Evolutionary conservation across 2,797 vertebrate species (phyloP).

Genomic region (Cossypha polioptera): DNA sequence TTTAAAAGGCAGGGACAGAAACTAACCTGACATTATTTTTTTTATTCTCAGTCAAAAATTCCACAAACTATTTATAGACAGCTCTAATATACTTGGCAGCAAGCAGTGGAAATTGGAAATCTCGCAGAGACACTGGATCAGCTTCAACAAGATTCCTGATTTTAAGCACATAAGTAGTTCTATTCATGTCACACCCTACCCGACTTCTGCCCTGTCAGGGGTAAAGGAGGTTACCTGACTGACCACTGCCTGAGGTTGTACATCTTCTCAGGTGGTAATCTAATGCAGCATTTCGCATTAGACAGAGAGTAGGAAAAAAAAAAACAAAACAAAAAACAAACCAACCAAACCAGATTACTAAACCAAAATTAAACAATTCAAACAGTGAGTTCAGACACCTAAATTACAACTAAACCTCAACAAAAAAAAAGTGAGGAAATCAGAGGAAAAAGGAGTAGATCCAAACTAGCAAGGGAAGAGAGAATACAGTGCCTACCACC

Average conservation of each 20-base stretch:
- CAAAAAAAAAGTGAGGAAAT: background rate
- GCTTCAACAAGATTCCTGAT: slow-evolving; percentile 37
- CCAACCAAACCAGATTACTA: background rate
- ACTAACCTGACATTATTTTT: background rate
- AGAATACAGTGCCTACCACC: background rate
- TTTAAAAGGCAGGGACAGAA: background rate
- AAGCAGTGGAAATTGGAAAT: slow-evolving; percentile 42
- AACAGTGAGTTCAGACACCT: background rate
- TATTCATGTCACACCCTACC: background rate
- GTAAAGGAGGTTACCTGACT: background rate
- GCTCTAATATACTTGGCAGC: slow-evolving; percentile 33
- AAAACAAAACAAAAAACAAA: too few relatives aligned
- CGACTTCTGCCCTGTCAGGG: background rate
- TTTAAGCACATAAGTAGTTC: slow-evolving; percentile 37
- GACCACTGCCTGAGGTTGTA: background rate
- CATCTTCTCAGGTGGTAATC: background rate
- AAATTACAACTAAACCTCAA: background rate
- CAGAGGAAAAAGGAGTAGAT: background rate
- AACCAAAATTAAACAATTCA: background rate
- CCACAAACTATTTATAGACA: slow-evolving; percentile 49
- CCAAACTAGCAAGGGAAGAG: background rate
- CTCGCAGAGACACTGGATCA: slow-evolving; percentile 14
- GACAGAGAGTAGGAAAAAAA: background rate
- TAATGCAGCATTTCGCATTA: background rate
- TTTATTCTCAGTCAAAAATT: slow-evolving; percentile 28